Evolutionary conservation across 2,113 vertebrate genomes (phyloP).

Genomic region (Ivindomyrus marchei): DNA sequence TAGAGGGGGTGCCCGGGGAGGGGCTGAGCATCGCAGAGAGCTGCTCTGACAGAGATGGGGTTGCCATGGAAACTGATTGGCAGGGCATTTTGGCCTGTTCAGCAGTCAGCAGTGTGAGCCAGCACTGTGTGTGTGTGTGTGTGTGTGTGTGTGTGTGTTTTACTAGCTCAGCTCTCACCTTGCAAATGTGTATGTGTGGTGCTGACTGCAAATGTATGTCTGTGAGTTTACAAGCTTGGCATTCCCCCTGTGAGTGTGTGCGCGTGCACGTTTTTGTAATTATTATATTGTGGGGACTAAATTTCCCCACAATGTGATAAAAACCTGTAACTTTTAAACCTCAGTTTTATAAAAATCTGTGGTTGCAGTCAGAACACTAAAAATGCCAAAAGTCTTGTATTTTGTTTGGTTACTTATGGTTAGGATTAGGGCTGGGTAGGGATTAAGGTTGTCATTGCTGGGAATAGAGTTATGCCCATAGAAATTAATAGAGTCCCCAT

Average conservation of each 20-base stretch:
- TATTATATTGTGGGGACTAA: not conserved
- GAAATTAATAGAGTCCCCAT: not conserved
- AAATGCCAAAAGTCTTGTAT: not conserved
- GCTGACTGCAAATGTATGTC: conserved; percentile 21
- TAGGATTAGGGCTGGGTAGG: not conserved
- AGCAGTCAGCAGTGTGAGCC: conserved; percentile 20
- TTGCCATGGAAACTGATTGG: conserved; percentile 59
- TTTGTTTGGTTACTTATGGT: not conserved
- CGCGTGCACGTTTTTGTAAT: not conserved
- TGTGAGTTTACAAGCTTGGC: conserved; percentile 7
- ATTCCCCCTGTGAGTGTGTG: conserved; percentile 1
- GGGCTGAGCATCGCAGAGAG: conserved; percentile 30
- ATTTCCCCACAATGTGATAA: not conserved
- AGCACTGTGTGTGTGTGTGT: conserved; percentile 20
- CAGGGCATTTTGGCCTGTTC: conserved; percentile 33
- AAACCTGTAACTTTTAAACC: not conserved
- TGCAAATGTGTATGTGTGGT: too few species aligned
- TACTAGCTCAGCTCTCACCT: too few species aligned
- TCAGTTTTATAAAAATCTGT: not conserved
- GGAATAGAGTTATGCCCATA: not conserved
- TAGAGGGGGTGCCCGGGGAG: conserved; percentile 15
- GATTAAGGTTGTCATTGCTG: not conserved
- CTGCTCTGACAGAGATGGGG: conserved; percentile 36
- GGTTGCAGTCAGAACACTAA: not conserved
- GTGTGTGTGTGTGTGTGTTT: conserved; percentile 15